Conservation (phyloP, 2,113 vertebrate species). For the Pao palembangensis region DNA sequence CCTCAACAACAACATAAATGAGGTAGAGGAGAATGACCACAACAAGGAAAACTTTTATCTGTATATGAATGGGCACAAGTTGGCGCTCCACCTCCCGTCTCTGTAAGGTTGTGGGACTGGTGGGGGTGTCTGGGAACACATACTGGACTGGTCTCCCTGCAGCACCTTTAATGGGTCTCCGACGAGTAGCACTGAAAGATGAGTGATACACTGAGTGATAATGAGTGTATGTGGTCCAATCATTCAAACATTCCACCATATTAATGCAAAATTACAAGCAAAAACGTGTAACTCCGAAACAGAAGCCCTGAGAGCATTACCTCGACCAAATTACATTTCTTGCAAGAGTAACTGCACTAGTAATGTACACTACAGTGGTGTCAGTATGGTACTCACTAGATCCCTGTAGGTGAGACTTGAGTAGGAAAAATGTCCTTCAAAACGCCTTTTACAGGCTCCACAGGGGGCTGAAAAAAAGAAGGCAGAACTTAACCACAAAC, state of each 20-base stretch:
- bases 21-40: slow-evolving; percentile 70
- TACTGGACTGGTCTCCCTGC: slow-evolving; percentile 74
- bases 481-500: neutral
- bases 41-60: slow-evolving; percentile 67
- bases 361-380: neutral
- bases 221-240: too few species aligned
- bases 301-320: too few species aligned
- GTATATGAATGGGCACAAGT: slow-evolving; percentile 66
- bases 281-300: too few species aligned
- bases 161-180: slow-evolving; percentile 70
- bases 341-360: neutral
- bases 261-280: too few species aligned
- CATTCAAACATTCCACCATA: too few species aligned
- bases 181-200: slow-evolving; percentile 64
- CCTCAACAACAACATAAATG: slow-evolving; percentile 66
- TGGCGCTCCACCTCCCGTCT: slow-evolving; percentile 42
- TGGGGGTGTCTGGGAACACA: slow-evolving; percentile 55
- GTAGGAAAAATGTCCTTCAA: slow-evolving; percentile 54
- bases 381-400: slow-evolving; percentile 59
- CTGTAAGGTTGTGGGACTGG: slow-evolving; percentile 55
- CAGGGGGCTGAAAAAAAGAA: slow-evolving; percentile 7
- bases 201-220: too few species aligned
- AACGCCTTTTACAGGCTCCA: slow-evolving; percentile 38
- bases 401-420: slow-evolving; percentile 49
- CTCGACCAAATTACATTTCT: neutral